Percentiles rank a stretch among this genome's conserved stretches.
Conservation (phyloP, 2,113 vertebrate genomes). For the Romanogobio albipinnatus region DNA sequence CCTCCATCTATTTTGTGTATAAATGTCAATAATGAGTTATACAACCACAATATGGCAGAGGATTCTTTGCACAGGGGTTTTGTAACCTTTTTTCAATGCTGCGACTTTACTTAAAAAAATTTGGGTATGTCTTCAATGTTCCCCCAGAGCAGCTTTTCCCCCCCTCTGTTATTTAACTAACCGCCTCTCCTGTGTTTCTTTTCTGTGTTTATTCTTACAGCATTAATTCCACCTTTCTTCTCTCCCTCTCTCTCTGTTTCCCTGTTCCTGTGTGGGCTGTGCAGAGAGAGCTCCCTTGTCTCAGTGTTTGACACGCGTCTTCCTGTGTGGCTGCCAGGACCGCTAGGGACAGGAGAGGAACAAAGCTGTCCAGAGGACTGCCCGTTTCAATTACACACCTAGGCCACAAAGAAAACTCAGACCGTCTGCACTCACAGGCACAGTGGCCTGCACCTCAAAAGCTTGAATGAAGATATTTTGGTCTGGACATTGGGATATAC, state of each 20-base stretch:
- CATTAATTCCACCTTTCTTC: constrained; percentile 14
- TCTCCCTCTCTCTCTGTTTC: background rate
- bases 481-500: background rate
- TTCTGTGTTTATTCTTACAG: constrained; percentile 43
- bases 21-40: constrained; percentile 75
- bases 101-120: constrained; percentile 41
- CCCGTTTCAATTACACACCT: constrained; percentile 54
- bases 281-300: constrained; percentile 33
- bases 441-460: constrained; percentile 10
- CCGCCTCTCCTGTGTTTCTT: constrained; percentile 6
- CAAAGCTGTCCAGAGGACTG: constrained; percentile 46
- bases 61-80: constrained; percentile 59
- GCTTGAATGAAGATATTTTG: constrained; percentile 7
- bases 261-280: constrained; percentile 39
- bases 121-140: constrained; percentile 30
- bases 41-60: constrained; percentile 62
- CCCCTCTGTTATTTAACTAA: constrained; percentile 54
- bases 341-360: constrained; percentile 28
- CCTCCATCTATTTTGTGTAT: constrained; percentile 68
- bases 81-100: constrained; percentile 60
- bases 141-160: constrained; percentile 19
- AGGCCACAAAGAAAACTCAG: constrained; percentile 23
- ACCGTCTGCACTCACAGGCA: constrained; percentile 29
- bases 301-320: constrained; percentile 49
- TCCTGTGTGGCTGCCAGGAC: constrained; percentile 34